Evolutionary conservation across 2,113 vertebrate genomes (phyloP).

Genomic region (Corythaeola cristata): DNA sequence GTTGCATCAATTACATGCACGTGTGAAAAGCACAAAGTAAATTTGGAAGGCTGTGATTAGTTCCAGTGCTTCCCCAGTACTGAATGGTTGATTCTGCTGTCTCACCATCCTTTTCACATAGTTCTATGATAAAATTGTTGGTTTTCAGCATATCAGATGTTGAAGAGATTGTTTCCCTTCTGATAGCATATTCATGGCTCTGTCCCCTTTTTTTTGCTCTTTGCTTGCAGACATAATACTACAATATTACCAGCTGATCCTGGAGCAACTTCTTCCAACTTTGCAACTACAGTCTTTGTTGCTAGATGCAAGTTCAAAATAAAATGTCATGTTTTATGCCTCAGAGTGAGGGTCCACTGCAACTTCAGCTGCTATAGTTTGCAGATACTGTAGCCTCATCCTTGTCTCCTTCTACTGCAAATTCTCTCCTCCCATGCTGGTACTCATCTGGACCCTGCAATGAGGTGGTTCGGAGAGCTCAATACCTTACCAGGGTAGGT

Average conservation of each 20-base stretch:
- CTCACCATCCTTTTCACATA: background rate
- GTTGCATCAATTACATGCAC: background rate
- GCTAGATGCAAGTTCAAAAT: background rate
- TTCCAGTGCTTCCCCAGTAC: background rate
- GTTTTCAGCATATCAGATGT: background rate
- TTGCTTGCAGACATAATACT: background rate
- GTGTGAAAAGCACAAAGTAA: background rate
- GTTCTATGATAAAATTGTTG: background rate
- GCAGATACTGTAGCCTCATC: background rate
- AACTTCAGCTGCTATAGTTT: background rate
- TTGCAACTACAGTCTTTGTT: background rate
- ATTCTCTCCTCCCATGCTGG: background rate
- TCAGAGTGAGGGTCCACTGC: background rate
- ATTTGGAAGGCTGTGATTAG: background rate
- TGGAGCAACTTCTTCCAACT: background rate
- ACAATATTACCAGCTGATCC: background rate
- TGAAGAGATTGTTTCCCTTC: background rate
- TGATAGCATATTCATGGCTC: background rate
- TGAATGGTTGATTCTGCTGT: background rate
- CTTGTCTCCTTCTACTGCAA: background rate
- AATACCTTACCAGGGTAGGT: background rate
- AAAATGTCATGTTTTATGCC: background rate
- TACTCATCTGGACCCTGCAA: rapidly evolving
- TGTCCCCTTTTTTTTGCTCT: background rate
- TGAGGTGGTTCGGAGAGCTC: background rate